These are phyloP conservation scores for Pollenia labialis DNA, from an alignment of 2,888 invertebrate genomes.

Conservation along the genomic window DNA sequence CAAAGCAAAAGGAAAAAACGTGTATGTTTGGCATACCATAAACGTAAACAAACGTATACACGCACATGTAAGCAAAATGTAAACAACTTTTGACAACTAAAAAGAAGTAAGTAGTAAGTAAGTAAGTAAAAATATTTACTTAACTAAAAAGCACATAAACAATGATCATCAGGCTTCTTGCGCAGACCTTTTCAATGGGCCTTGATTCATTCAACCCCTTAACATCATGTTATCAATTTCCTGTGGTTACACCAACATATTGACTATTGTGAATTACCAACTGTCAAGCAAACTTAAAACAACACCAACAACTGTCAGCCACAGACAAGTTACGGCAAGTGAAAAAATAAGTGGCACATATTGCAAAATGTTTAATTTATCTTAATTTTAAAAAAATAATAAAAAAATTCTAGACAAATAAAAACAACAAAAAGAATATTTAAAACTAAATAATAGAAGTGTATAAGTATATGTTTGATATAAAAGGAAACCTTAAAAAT, in stretches of 20 bases:
- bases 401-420: neutral
- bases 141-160: too few species aligned
- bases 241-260: neutral
- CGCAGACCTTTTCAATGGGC: too few species aligned
- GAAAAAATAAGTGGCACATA: slow-evolving; percentile 30
- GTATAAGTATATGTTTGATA: neutral
- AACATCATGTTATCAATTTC: neutral
- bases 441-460: neutral
- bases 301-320: slow-evolving; percentile 23
- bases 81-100: too few species aligned
- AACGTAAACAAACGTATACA: too few species aligned
- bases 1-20: too few species aligned
- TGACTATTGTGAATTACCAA: slow-evolving; percentile 33
- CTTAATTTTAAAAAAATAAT: slow-evolving; percentile 18
- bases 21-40: too few species aligned
- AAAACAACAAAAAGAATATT: neutral
- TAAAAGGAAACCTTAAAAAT: slow-evolving; percentile 32
- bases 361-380: slow-evolving; percentile 52
- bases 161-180: too few species aligned
- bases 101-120: too few species aligned
- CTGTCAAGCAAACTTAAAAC: slow-evolving; percentile 6
- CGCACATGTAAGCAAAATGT: too few species aligned
- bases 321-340: slow-evolving; percentile 35
- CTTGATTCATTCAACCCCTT: neutral
- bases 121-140: too few species aligned